Percentiles rank a stretch among this genome's conserved stretches.
phyloP scores from a whole-genome alignment of 2,113 vertebrate species.

The Myiopsitta monachus region DNA sequence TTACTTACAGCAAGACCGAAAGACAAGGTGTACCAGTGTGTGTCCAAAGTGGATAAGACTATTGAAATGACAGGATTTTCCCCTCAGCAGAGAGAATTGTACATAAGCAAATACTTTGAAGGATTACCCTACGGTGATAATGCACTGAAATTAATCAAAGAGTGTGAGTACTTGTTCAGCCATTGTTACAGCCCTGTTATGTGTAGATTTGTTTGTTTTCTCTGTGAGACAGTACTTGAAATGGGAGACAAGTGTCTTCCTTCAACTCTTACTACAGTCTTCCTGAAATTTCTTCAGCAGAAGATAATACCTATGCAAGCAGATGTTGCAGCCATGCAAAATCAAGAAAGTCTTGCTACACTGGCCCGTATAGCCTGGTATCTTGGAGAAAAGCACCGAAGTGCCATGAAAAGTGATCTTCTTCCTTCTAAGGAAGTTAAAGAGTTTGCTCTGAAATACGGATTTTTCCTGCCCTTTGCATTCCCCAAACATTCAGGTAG shows the following conservation, averaged over 20 bases:
- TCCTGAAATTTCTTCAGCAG: conserved; percentile 71
- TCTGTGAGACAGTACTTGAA: conserved; percentile 68
- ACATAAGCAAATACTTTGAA: conserved; percentile 78
- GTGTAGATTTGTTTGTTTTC: conserved; percentile 80
- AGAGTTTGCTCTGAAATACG: conserved; percentile 72
- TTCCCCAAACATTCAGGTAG: conserved; percentile 14
- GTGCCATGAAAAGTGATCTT: conserved; percentile 31
- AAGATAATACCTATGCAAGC: neutral
- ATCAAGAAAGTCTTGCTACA: conserved; percentile 41
- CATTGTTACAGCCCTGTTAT: conserved; percentile 83
- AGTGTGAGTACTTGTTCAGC: conserved; percentile 73
- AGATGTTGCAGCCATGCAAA: neutral
- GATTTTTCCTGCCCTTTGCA: conserved; percentile 62
- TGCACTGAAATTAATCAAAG: conserved; percentile 68
- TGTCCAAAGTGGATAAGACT: conserved; percentile 80
- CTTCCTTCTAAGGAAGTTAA: conserved; percentile 52
- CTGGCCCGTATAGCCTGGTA: conserved; percentile 84
- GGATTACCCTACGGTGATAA: neutral
- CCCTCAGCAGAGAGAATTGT: conserved; percentile 72
- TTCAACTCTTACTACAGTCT: conserved; percentile 82
- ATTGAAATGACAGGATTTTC: conserved; percentile 85
- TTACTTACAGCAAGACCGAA: conserved; percentile 81
- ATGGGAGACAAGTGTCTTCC: conserved; percentile 64
- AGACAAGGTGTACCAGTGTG: conserved; percentile 76
- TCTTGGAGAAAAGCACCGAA: conserved; percentile 74